Evolutionary conservation across 2,888 invertebrate genomes (phyloP), one percentile per base, ranked within the genome.

Genomic region (Plemyria rubiginata): DNA sequence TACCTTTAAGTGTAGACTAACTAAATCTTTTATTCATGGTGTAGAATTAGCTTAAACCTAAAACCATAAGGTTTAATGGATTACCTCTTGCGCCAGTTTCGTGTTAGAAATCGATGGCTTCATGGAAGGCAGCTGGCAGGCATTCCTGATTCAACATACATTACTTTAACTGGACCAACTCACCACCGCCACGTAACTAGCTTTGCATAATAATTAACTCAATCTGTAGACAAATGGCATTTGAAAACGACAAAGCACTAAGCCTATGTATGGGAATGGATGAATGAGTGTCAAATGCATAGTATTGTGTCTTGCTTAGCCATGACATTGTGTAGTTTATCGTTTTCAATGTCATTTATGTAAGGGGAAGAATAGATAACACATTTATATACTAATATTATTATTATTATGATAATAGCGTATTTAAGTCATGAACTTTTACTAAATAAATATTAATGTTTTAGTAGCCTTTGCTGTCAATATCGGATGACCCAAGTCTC

Each of bases 11-110:
- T 80, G 82, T 89, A 88, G 85, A 84, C 75, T 89, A 86, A 87
- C 82, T 79, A 83, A 86, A 84, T 81, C 76, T 88, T 87, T 86
- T 85, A 87, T 86, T 87, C 82, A 82, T 89, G 88, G 81, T 86
- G 84, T 90, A 90, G 88, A 85, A 78, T 81, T 90, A 91, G 89
- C 84, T 80, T 84, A 80, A 82, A 81, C 80, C 80, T 83, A 22
- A 83, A 79, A 82, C 79, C 74, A 80, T 82, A 76, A 79, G 86
- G 85, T 82, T 77, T 78, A 73, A 72, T 79, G 71, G 77, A 75
- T 78, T 78, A 76, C 75, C 76, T 81, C 71, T 79, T 78, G 83
- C 85, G 84, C 82, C 80, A 76, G 71, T 76, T 76, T 79, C 79
- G 67, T 50, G 70, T 67, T 68, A 60, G 57, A 70, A 48, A 57